Evolutionary conservation across 2,888 invertebrate species (phyloP), one percentile per base, ranked within the genome.

Genomic region (Sarcophaga variegata): DNA sequence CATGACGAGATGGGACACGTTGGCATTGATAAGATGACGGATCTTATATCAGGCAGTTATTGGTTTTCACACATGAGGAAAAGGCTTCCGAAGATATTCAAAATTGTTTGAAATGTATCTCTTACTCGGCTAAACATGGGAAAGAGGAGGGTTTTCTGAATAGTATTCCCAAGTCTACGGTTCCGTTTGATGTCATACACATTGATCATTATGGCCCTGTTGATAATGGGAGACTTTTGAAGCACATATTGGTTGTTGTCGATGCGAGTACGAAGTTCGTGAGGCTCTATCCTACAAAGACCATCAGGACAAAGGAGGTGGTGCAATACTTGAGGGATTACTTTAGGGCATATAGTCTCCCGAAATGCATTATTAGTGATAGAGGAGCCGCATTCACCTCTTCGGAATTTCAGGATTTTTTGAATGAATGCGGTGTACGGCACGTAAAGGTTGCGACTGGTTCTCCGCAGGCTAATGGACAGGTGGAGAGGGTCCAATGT

Each of bases 391-490:
- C 88, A 12, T 83, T 82, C 37, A 37, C 37, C 37, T 37, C 37
- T 37, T 37, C 37, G 37, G 37, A 37, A 37, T 37, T 37, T 37
- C 37, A 6, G 5, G 6, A 37, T 37, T 37, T 37, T 37, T 37
- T 37, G 37, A 6, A 6, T 37, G 37, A 6, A 6, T 37, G 37
- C 6, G 37, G 6, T 37, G 37, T 37, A 1, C 37, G 37, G 2
- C 37, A 37, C 8, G 37, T 37, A 10, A 37, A 37, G 22, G 78
- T 89, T 2, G 88, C 89, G 3, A 88, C 86, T 5, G 88, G 83
- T 8, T 88, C 88, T 4, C 88, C 88, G 4, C 88, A 89, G 63
- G 87, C 89, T 3, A 89, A 90, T 62, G 90, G 89, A 0, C 89
- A 88, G n/a, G 89, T 89, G 1, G 89, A 90, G 74, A 83, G 89